Evolutionary conservation across 30 jellyfish, hydroid and myxozoan genomes (phyloP).

Genomic region (Chironex yamaguchii): DNA sequence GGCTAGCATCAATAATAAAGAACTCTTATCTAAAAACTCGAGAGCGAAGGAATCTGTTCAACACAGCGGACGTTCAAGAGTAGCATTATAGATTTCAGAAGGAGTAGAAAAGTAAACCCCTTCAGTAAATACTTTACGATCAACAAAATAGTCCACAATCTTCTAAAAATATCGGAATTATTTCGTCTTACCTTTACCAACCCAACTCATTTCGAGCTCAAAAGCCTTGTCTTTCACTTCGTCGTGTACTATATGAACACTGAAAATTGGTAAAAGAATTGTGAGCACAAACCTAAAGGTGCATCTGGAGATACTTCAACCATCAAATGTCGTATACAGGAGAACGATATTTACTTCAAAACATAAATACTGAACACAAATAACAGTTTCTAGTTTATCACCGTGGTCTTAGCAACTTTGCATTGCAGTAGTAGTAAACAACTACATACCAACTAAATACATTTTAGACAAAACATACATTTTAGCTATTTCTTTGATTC

Average conservation of each 20-base stretch:
- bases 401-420: too few relatives aligned
- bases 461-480: constrained; percentile 85
- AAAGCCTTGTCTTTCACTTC: constrained; percentile 97
- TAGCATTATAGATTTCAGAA: background rate
- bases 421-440: too few relatives aligned
- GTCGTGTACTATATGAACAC: constrained; percentile 93
- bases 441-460: too few relatives aligned
- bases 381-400: too few relatives aligned
- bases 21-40: too few relatives aligned
- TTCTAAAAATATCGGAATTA: too few relatives aligned
- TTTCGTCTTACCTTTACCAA: constrained; percentile 96
- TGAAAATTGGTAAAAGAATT: constrained; percentile 11
- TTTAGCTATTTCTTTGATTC: constrained; percentile 90
- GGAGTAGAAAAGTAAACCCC: background rate
- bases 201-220: constrained; percentile 98
- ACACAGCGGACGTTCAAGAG: too few relatives aligned
- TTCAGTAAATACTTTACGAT: too few relatives aligned
- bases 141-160: too few relatives aligned
- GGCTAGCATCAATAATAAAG: too few relatives aligned
- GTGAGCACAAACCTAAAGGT: too few relatives aligned
- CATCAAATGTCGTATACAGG: background rate
- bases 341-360: background rate
- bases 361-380: background rate
- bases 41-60: too few relatives aligned
- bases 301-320: constrained; percentile 10